Conservation (phyloP, 2,888 invertebrate species). For the Lypha dubia region DNA sequence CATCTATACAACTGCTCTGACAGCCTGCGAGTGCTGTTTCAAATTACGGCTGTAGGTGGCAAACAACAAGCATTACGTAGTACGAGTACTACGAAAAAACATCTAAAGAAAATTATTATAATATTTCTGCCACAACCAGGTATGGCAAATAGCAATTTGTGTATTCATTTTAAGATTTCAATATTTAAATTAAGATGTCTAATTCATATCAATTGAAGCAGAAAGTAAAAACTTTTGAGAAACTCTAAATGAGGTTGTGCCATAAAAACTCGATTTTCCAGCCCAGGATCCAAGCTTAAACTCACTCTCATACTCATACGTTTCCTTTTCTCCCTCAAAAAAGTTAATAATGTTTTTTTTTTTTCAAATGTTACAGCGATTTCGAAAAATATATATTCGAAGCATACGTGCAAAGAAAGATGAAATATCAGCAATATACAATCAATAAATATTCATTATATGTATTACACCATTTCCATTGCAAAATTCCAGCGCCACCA, state of each 20-base stretch:
- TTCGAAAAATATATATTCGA: background rate
- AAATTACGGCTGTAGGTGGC: constrained; percentile 29
- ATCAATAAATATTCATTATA: constrained; percentile 22
- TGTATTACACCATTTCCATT: constrained; percentile 44
- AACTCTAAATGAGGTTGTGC: background rate
- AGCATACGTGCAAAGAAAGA: constrained; percentile 30
- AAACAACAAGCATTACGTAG: background rate
- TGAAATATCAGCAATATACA: constrained; percentile 54
- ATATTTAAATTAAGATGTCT: no score
- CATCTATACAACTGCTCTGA: background rate
- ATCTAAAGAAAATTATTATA: constrained; percentile 54
- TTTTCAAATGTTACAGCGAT: constrained; percentile 11
- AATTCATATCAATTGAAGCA: no score
- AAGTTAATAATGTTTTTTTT: constrained; percentile 22
- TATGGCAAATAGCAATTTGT: background rate
- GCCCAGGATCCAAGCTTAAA: background rate
- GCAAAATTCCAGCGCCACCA: no score
- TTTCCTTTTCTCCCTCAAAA: background rate
- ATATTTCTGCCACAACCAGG: constrained; percentile 5
- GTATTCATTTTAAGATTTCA: no score
- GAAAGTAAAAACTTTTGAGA: no score
- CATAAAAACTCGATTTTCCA: background rate
- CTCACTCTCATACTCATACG: background rate
- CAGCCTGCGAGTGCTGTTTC: constrained; percentile 1
- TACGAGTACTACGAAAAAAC: background rate